These are phyloP conservation scores for Varanus komodoensis DNA, from an alignment of 2,113 vertebrate genomes.

Conservation along the genomic window DNA sequence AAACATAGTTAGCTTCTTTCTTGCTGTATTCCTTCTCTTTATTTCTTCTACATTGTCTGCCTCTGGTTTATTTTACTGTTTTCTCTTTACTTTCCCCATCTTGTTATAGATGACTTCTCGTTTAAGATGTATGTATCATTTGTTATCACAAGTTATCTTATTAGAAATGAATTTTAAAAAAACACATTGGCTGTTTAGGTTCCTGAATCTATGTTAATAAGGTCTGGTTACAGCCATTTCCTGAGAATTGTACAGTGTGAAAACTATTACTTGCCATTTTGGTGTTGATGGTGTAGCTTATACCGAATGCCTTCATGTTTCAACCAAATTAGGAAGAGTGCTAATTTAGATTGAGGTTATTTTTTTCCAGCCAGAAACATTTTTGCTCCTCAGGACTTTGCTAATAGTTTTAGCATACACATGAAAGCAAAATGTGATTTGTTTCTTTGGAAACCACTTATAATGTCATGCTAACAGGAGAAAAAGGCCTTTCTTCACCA, in stretches of 20 bases:
- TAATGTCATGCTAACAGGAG: conserved; percentile 24
- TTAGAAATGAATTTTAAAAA: neutral
- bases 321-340: conserved; percentile 29
- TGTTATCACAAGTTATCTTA: neutral
- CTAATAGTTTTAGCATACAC: conserved; percentile 42
- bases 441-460: conserved; percentile 49
- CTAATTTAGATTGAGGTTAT: conserved; percentile 34
- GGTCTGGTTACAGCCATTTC: neutral
- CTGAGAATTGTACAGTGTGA: conserved; percentile 8
- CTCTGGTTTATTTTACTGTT: neutral
- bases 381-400: conserved; percentile 12
- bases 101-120: neutral
- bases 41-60: neutral
- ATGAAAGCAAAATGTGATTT: conserved; percentile 51
- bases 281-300: neutral
- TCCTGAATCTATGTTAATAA: neutral
- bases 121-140: neutral
- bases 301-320: conserved; percentile 27
- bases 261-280: neutral
- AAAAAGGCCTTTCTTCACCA: neutral
- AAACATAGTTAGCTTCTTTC: neutral
- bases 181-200: neutral
- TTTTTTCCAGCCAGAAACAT: conserved; percentile 36
- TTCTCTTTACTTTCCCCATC: neutral
- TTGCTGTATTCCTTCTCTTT: neutral